Base-by-base conservation (phyloP, 2,113 vertebrate genomes). In the Centropus bengalensis region DNA sequence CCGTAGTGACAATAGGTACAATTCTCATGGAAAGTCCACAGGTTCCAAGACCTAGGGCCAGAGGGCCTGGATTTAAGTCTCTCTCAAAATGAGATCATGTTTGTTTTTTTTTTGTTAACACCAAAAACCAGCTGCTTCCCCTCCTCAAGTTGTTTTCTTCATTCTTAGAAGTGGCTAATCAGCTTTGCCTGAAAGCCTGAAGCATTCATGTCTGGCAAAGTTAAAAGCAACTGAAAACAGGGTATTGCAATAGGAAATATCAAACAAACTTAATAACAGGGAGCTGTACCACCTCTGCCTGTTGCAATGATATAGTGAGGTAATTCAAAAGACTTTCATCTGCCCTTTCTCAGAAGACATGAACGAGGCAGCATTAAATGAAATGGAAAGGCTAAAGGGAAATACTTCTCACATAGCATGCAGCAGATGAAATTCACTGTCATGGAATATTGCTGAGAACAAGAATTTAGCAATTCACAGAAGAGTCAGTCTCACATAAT, bases 361-460 rank as follows among this genome's bases (percentile, higher is more conserved):
- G 67, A 91, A 44, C 70, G 82, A 93, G 59, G 47, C 0, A 0
- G 44, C 52, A 60, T 82, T 82, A 88, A 89, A 86, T 42, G 28
- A 94, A 94, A 94, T 44, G 55, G 45, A 93, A 94, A 95, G 68
- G 79, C 58, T 94, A 76, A 93, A 90, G 55, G n/a, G 71, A 88
- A 91, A 81, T 80, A 88, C 24, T 85, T 86, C 32, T 69, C 62
- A 64, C 33, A 60, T 32, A 88, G 55, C 14, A 66, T 15, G 7
- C 52, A 73, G 69, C 64, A 81, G 64, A 68, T 78, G 69, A 91
- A 84, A 95, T 79, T 36, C 28, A 21, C 60, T 93, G 79, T 44
- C 88, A 88, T 22, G 38, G 77, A 75, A 83, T 67, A 88, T 78
- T 44, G 23, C 21, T 28, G 60, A 67, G 60, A 86, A 80, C 71